A percentile compares a stretch with the other conserved stretches of the same genome.
phyloP scores from a whole-genome alignment of 2,888 invertebrate species.

The Spicauda simplicius region DNA sequence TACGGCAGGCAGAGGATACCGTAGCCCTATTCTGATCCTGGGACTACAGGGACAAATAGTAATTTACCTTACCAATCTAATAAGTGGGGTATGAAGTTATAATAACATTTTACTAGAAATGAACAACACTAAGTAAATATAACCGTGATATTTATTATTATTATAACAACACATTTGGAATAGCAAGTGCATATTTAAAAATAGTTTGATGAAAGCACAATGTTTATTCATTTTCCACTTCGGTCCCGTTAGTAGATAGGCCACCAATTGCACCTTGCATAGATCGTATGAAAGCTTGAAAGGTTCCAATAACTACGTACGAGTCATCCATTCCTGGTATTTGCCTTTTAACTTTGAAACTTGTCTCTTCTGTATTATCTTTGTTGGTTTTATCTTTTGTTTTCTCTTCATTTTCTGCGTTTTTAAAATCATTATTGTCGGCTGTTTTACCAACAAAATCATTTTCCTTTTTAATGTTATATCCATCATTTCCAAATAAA shows the following conservation, averaged over 20 bases:
- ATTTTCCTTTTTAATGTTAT: not conserved
- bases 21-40: too few relatives aligned
- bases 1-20: too few relatives aligned
- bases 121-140: too few relatives aligned
- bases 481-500: not conserved
- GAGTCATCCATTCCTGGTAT: conserved; percentile 24
- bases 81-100: too few relatives aligned
- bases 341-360: conserved; percentile 13
- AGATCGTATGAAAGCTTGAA: conserved; percentile 20
- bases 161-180: too few relatives aligned
- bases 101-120: too few relatives aligned
- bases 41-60: too few relatives aligned
- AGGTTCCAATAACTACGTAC: conserved; percentile 19
- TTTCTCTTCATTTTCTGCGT: not conserved
- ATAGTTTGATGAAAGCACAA: not conserved
- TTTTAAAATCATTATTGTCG: not conserved
- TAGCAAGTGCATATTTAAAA: not conserved
- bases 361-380: not conserved
- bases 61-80: too few relatives aligned
- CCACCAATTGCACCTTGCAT: not conserved
- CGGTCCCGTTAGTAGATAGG: not conserved
- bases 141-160: too few relatives aligned
- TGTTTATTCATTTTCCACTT: not conserved
- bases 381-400: not conserved
- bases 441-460: too few relatives aligned